Percentiles rank a stretch among this genome's conserved stretches.
These are phyloP conservation scores for Vanacampus margaritifer DNA, from an alignment of 2,113 vertebrate species.

Conservation along the genomic window DNA sequence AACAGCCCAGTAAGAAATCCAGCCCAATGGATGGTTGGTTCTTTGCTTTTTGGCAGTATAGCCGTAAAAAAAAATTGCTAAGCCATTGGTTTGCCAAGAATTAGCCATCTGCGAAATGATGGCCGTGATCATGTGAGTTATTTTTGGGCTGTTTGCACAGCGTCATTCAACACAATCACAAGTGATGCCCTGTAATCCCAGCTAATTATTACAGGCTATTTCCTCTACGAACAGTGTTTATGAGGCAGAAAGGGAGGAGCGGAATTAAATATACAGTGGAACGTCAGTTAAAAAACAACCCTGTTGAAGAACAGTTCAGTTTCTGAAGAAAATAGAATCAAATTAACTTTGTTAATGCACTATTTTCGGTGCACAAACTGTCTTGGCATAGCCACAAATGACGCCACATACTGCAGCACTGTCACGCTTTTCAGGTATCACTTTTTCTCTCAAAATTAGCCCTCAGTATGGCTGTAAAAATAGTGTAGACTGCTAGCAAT, in stretches of 20 bases:
- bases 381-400: neutral
- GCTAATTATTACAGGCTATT: slow-evolving; percentile 63
- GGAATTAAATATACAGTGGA: neutral
- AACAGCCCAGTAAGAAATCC: slow-evolving; percentile 46
- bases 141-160: slow-evolving; percentile 66
- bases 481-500: neutral
- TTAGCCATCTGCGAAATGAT: slow-evolving; percentile 55
- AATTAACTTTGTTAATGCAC: neutral
- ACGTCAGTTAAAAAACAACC: neutral
- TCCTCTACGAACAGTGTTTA: slow-evolving; percentile 49
- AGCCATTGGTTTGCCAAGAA: slow-evolving; percentile 45
- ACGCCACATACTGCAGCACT: neutral
- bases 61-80: slow-evolving; percentile 65
- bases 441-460: neutral
- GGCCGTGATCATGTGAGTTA: slow-evolving; percentile 55
- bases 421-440: neutral
- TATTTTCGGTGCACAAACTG: neutral
- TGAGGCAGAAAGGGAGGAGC: slow-evolving; percentile 22
- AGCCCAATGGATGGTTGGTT: slow-evolving; percentile 58
- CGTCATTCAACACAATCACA: slow-evolving; percentile 52
- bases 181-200: slow-evolving; percentile 54
- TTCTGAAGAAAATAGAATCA: neutral
- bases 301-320: neutral
- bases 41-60: slow-evolving; percentile 33
- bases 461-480: neutral